Conservation (phyloP, 1,140 invertebrate genomes). For the Bombus ignitus region DNA sequence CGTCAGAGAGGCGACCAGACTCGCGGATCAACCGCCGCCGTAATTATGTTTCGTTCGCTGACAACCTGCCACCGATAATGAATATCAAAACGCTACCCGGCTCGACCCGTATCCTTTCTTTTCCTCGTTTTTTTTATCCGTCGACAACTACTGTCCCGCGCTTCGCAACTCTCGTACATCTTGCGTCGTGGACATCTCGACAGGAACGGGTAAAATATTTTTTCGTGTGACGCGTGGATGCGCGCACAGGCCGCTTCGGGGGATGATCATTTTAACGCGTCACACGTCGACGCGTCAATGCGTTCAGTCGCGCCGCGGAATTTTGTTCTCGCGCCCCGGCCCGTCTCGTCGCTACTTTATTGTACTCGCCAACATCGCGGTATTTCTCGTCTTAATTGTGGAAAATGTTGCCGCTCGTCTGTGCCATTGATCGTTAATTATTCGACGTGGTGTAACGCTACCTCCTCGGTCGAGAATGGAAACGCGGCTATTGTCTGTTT, state of each 20-base stretch:
- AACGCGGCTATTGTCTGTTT: conserved; percentile 18
- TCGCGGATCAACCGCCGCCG: conserved; percentile 59
- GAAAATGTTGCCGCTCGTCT: conserved; percentile 41
- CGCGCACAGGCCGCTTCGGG: neutral
- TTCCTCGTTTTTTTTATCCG: neutral
- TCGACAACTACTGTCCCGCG: neutral
- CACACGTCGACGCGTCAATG: conserved; percentile 31
- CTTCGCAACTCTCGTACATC: conserved; percentile 7
- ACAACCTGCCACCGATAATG: conserved; percentile 67
- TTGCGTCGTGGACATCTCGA: neutral
- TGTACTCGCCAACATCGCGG: neutral
- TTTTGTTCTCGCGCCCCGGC: neutral
- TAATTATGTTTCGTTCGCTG: conserved; percentile 66
- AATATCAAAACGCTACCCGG: conserved; percentile 53
- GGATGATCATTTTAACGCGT: conserved; percentile 38
- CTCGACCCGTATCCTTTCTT: neutral
- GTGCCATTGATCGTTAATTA: conserved; percentile 52
- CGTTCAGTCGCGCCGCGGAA: conserved; percentile 8
- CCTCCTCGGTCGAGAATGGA: neutral
- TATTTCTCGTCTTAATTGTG: conserved; percentile 41
- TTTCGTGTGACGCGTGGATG: neutral
- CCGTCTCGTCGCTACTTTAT: neutral
- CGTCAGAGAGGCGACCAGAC: conserved; percentile 32
- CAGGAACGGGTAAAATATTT: conserved; percentile 30
- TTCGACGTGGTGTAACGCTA: neutral